These are phyloP conservation scores for Microtus montanus DNA, from an alignment of 2,113 vertebrate species.

Conservation along the genomic window DNA sequence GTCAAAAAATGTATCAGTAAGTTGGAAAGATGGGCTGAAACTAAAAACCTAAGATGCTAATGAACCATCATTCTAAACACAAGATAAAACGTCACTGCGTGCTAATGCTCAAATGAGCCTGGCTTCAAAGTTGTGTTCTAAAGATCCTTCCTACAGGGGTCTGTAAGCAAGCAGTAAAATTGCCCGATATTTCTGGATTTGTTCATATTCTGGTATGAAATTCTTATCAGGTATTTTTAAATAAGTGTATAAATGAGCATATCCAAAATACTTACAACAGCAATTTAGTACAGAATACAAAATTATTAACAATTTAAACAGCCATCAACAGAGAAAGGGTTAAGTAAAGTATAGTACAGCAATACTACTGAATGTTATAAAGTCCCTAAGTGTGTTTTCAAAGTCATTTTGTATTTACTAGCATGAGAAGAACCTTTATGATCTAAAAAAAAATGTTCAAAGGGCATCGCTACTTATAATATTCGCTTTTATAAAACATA, in stretches of 20 bases:
- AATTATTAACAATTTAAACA: background rate
- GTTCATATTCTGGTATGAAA: background rate
- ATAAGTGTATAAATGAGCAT: background rate
- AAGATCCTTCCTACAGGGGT: background rate
- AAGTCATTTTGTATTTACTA: background rate
- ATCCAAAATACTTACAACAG: background rate
- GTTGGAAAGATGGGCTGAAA: background rate
- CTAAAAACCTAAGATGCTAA: background rate
- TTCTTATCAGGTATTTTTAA: background rate
- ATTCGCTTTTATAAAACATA: conserved; percentile 21
- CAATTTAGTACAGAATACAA: background rate
- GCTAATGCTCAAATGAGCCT: background rate
- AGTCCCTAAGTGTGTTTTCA: background rate
- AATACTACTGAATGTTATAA: background rate
- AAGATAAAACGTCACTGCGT: background rate
- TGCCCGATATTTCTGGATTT: background rate
- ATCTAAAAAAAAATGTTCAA: conserved; percentile 34
- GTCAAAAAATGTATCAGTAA: background rate
- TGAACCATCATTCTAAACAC: background rate
- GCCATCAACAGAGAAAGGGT: background rate
- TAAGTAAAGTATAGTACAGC: background rate
- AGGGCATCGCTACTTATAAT: background rate
- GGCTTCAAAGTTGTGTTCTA: background rate
- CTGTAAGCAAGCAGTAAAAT: background rate
- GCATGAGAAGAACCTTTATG: conserved; percentile 5